Evolutionary conservation across 2,888 invertebrate species (phyloP), one percentile per base, ranked within the genome.

Genomic region (Cryptosula pallasiana): DNA sequence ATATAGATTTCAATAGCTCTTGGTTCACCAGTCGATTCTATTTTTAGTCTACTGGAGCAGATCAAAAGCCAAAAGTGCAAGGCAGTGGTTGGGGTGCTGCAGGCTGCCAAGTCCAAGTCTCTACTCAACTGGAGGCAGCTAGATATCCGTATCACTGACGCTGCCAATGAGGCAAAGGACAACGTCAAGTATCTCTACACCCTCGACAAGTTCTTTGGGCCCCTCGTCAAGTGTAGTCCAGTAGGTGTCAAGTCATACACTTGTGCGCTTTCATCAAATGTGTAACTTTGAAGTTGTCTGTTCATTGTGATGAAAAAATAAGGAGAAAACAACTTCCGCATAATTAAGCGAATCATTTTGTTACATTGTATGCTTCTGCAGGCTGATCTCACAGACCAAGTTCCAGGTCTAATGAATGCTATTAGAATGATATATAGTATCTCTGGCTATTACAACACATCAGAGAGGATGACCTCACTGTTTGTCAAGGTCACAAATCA

Each of bases 401-500:
- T 96, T 75, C 87, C 95, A 72, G 93, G 93, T 74, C 86, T 97
- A 69, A 86, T 97, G 77, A 95, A 95, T 86, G 95, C 95, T 0
- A 93, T 97, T 3, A 88, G 94, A 29, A 87, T 97, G 77, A 96
- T 97, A 81, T 94, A 96, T 83, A 93, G 92, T 81, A 94, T 96
- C 1, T 97, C 96, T 0, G 93, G 93, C 84, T 96, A 94, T 85
- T 97, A 97, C 82, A 97, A 96, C 81, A 95, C 96, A 0, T 94
- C 95, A 0, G 96, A 97, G 86, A 89, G 96, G 78, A 95, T 95
- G 74, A 96, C 96, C 1, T 94, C 96, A 0, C 87, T 97, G 23
- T 94, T 97, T 91, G 95, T 97, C 54, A 97, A 97, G 88, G 95
- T 97, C 77, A 97, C 96, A 1, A 97, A 97, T 85, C 96, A 97